Base-by-base conservation (phyloP, 2,113 vertebrate species). In the Poeciliopsis turrubarensis region DNA sequence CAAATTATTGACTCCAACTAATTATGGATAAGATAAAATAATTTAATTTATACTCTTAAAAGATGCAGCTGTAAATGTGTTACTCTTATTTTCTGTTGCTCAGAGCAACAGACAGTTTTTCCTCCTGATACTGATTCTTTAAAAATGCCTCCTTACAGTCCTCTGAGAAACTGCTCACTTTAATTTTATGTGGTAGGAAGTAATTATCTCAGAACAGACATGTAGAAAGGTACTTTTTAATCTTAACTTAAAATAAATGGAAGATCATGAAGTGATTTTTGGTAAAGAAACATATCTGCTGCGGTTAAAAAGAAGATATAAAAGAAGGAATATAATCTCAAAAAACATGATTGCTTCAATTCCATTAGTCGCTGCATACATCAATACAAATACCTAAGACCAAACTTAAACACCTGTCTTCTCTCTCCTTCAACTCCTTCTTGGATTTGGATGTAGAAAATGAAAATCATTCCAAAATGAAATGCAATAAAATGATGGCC, bases 391-490 rank as follows among this genome's bases (percentile, higher is more conserved):
- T 60, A 61, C 70, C 73, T 67, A 70, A 81, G 64, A 82, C 72
- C 73, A 72, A 39, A 78, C 68, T 25, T 3, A 3, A 73, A 72
- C 85, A 86, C 79, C 80, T 86, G 80, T 73, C 82, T 70, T 62
- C 47, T 75, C 63, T 80, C 68, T 39, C 25, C 34, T 37, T 47
- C 71, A 75, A 61, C 72, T 62, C 77, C 68, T 19, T 77, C 82
- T 25, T 31, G 64, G 77, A 68, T 77, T 70, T 65, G 8, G 68
- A 61, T 76, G 68, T 70, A 76, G 73, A 81, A 88, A 88, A 88
- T 51, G 73, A 85, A 83, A 51, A 77, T 37, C 67, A 64, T 78
- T 87, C 86, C 67, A 73, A 77, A 78, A 85, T 89, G 70, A 88
- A 90, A 90, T 25, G 64, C 71, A 79, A 22, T 71, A 62, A 65